phyloP scores from a whole-genome alignment of 2,888 invertebrate species.

The Pseudococcus jackbeardsleyi region DNA sequence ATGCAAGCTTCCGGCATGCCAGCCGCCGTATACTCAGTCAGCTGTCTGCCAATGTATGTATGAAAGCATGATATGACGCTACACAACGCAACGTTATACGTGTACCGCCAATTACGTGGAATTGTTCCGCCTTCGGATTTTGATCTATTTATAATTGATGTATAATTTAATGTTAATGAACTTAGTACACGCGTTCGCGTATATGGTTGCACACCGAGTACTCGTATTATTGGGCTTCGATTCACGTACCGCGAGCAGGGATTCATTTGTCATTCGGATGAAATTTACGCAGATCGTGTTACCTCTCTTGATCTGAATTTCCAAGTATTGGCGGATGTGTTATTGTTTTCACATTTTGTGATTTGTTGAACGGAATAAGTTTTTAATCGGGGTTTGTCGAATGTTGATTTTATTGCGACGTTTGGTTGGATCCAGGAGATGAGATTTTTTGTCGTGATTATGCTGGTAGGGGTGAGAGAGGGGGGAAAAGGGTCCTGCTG shows the following conservation, averaged over 20 bases:
- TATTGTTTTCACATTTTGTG: conserved; percentile 46
- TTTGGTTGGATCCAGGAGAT: background rate
- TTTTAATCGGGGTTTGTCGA: background rate
- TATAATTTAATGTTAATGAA: conserved; percentile 54
- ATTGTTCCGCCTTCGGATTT: conserved; percentile 51
- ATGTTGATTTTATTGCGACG: background rate
- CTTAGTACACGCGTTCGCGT: background rate
- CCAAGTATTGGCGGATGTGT: conserved; percentile 12
- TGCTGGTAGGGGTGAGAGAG: no score
- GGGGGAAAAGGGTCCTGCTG: no score
- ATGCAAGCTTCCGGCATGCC: conserved; percentile 30
- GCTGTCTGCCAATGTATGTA: conserved; percentile 21
- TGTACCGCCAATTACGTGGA: conserved; percentile 45
- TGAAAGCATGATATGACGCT: conserved; percentile 26
- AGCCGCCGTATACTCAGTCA: conserved; percentile 11
- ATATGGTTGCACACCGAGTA: background rate
- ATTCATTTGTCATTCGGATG: conserved; percentile 41
- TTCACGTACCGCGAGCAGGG: conserved; percentile 15
- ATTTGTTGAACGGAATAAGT: conserved; percentile 13
- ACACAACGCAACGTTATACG: background rate
- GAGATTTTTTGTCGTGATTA: no score
- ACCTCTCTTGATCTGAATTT: background rate
- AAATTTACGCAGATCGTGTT: conserved; percentile 25
- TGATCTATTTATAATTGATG: conserved; percentile 55
- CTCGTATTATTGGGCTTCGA: background rate